Conservation (phyloP, 2,888 invertebrate species). For the Tuberolachnus salignus region DNA sequence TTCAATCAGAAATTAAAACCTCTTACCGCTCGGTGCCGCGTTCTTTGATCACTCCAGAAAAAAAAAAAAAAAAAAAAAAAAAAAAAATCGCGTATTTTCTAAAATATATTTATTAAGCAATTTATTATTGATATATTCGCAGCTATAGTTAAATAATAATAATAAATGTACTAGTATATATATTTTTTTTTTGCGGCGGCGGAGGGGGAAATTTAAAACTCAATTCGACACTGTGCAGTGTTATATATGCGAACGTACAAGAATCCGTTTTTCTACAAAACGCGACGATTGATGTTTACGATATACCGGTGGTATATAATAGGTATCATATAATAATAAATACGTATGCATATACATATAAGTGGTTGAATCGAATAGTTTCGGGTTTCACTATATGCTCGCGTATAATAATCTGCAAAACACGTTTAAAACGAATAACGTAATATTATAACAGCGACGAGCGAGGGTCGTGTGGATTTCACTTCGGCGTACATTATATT, state of each 20-base stretch:
- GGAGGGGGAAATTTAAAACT: neutral
- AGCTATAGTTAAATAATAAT: too few relatives aligned
- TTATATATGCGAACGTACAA: neutral
- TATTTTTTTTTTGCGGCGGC: too few relatives aligned
- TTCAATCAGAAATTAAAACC: too few relatives aligned
- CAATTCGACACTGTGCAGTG: neutral
- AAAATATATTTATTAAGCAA: too few relatives aligned
- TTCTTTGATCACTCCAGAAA: too few relatives aligned
- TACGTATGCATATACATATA: neutral
- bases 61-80: too few relatives aligned
- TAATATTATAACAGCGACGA: neutral
- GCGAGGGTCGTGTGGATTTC: constrained; percentile 34
- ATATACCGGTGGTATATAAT: neutral
- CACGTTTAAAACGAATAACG: constrained; percentile 6
- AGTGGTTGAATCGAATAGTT: constrained; percentile 1
- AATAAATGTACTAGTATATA: too few relatives aligned
- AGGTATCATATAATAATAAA: neutral
- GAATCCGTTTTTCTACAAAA: neutral
- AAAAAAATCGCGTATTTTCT: too few relatives aligned
- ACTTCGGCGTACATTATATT: constrained; percentile 7
- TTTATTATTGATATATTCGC: too few relatives aligned
- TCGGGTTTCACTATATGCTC: constrained; percentile 7
- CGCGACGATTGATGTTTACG: neutral
- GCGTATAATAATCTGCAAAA: too few relatives aligned
- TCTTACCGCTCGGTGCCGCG: too few relatives aligned